phyloP scores from a whole-genome alignment of 2,888 invertebrate species.

The Liodrosophila aerea region DNA sequence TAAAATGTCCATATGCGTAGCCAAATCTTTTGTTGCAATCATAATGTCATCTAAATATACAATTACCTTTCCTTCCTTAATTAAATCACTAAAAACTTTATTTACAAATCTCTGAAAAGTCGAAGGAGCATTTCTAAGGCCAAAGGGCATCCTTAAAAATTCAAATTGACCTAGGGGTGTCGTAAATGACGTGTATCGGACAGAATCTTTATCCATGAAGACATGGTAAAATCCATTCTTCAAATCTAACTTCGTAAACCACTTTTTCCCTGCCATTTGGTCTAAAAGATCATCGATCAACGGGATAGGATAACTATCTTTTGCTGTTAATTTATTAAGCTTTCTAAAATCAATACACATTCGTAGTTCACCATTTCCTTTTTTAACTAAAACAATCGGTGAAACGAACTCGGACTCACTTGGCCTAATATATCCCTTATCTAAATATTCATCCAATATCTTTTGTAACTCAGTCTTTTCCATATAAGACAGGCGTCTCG shows the following conservation, averaged over 20 bases:
- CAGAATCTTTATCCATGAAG: slow-evolving; percentile 7
- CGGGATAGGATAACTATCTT: slow-evolving; percentile 24
- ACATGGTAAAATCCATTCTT: slow-evolving; percentile 15
- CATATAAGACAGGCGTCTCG: slow-evolving; percentile 2
- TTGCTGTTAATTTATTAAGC: slow-evolving; percentile 6
- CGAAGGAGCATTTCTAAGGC: slow-evolving; percentile 7
- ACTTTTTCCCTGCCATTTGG: slow-evolving; percentile 2
- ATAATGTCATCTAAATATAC: slow-evolving; percentile 10
- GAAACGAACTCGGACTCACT: slow-evolving; percentile 22
- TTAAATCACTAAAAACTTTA: slow-evolving; percentile 2
- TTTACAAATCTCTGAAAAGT: slow-evolving; percentile 1
- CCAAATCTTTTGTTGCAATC: slow-evolving; percentile 6
- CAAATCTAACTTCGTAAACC: slow-evolving; percentile 12
- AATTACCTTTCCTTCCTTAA: background rate
- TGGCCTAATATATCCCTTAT: slow-evolving; percentile 2
- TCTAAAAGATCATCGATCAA: slow-evolving; percentile 18
- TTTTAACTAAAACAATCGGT: slow-evolving; percentile 19
- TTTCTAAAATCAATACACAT: slow-evolving; percentile 16
- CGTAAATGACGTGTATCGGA: slow-evolving; percentile 11
- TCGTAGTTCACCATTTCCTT: slow-evolving; percentile 14
- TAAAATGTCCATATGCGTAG: slow-evolving; percentile 1
- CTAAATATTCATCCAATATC: slow-evolving; percentile 5
- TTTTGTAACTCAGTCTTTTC: slow-evolving; percentile 4
- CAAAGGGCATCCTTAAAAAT: slow-evolving; percentile 11
- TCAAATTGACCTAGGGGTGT: slow-evolving; percentile 16